Evolutionary conservation across 2,113 vertebrate species (phyloP).

Genomic region (Motacilla tschutschensis): DNA sequence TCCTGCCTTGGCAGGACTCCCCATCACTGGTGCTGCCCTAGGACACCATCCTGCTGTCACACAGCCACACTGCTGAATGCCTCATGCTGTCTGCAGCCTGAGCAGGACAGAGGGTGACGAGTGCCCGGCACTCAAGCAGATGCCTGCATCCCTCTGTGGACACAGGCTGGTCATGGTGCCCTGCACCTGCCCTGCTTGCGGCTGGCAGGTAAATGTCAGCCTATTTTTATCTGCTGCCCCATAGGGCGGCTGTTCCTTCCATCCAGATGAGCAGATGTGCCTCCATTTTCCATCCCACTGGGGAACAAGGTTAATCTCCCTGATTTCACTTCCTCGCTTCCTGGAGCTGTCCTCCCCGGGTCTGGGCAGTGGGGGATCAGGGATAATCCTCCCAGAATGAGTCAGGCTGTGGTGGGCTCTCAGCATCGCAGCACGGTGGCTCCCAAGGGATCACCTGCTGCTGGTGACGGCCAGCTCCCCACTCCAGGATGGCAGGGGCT

Average conservation of each 20-base stretch:
- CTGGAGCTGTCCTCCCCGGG: not conserved
- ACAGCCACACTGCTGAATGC: fast-evolving
- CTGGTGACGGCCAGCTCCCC: not conserved
- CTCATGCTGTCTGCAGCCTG: fast-evolving
- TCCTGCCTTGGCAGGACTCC: not conserved
- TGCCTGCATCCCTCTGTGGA: not conserved
- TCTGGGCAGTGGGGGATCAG: not conserved
- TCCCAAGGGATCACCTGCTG: not conserved
- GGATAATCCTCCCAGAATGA: slow-evolving; percentile 20
- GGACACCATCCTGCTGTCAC: not conserved
- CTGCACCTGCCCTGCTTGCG: not conserved
- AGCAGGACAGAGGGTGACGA: fast-evolving
- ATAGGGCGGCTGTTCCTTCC: not conserved
- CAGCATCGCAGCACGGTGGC: fast-evolving
- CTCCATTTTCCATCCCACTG: slow-evolving; percentile 27
- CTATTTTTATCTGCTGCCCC: slow-evolving; percentile 35
- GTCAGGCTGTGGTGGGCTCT: not conserved
- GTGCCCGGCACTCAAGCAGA: fast-evolving
- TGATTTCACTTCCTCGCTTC: slow-evolving; percentile 33
- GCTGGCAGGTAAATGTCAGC: slow-evolving; percentile 43
- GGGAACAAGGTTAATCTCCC: slow-evolving; percentile 38
- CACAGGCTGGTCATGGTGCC: not conserved
- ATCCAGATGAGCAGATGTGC: not conserved
- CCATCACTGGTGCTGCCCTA: not conserved
- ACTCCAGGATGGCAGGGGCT: not conserved